Evolutionary conservation across 2,888 invertebrate species (phyloP).

Genomic region (Nasonovia ribisnigri): DNA sequence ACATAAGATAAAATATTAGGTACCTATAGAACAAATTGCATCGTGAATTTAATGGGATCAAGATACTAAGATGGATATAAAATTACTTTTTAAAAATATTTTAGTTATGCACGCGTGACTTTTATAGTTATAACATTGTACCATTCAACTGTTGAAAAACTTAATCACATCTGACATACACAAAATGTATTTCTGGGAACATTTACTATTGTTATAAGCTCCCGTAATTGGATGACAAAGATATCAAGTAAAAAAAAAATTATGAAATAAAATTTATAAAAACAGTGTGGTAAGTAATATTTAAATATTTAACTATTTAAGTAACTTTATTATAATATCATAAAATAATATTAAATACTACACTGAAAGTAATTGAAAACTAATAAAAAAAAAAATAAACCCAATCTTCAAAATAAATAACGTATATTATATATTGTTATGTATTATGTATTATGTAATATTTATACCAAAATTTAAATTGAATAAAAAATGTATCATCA

Average conservation of each 20-base stretch:
- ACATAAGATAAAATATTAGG: not conserved
- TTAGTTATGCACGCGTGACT: not conserved
- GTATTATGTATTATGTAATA: too few species aligned
- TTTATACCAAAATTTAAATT: not conserved
- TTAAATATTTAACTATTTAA: too few species aligned
- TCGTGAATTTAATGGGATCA: not conserved
- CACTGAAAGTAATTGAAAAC: slow-evolving; percentile 1
- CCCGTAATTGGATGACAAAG: not conserved
- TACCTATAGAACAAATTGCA: not conserved
- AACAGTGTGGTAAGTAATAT: not conserved
- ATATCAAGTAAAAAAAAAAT: slow-evolving; percentile 13
- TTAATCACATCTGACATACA: not conserved
- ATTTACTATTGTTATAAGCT: slow-evolving; percentile 13
- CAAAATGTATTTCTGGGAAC: not conserved
- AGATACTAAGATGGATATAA: not conserved
- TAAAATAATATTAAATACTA: not conserved
- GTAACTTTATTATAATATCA: not conserved
- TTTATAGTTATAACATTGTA: not conserved
- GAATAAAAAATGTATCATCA: not conserved
- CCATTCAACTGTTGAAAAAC: not conserved
- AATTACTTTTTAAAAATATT: not conserved
- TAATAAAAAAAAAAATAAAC: not conserved
- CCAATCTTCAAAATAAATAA: not conserved
- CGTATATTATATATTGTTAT: not conserved
- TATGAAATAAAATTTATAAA: slow-evolving; percentile 11